Conservation (phyloP, 2,797 vertebrate species). For the Centroberyx gerrardi region DNA sequence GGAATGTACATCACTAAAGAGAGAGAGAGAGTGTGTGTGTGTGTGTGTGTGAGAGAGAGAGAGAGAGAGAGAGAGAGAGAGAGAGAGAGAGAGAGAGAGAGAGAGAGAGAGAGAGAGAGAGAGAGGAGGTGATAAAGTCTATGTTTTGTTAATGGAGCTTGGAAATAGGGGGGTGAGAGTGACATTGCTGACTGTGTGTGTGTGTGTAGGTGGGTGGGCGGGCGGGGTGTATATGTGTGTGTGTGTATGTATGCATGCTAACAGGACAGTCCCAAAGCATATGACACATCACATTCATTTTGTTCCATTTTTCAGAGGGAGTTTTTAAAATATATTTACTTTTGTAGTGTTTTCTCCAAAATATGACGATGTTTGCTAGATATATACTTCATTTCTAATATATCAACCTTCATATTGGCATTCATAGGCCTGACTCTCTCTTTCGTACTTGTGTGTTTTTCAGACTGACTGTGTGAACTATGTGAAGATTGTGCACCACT, state of each 20-base stretch:
- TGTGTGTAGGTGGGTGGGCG: not conserved
- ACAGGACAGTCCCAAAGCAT: no score
- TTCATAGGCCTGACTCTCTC: no score
- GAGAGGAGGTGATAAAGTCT: not conserved
- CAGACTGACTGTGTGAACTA: conserved; percentile 98
- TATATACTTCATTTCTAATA: no score
- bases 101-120: not conserved
- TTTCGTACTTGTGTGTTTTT: conserved; percentile 42
- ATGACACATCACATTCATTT: no score
- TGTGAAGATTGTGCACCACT: conserved; percentile 94
- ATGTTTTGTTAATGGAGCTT: not conserved
- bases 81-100: not conserved
- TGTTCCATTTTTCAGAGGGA: no score
- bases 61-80: not conserved
- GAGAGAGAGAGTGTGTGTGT: not conserved
- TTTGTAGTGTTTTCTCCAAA: no score
- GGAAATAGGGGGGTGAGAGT: not conserved
- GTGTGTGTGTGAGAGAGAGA: conserved; percentile 7
- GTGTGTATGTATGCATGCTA: no score
- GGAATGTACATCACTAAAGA: conserved; percentile 65
- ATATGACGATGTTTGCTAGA: no score
- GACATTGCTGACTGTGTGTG: not conserved
- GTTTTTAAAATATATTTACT: no score
- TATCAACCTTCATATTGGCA: no score
- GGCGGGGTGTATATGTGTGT: not conserved